Evolutionary conservation across 1,140 invertebrate species (phyloP).

Genomic region (Stenopsyche tienmushanensis): DNA sequence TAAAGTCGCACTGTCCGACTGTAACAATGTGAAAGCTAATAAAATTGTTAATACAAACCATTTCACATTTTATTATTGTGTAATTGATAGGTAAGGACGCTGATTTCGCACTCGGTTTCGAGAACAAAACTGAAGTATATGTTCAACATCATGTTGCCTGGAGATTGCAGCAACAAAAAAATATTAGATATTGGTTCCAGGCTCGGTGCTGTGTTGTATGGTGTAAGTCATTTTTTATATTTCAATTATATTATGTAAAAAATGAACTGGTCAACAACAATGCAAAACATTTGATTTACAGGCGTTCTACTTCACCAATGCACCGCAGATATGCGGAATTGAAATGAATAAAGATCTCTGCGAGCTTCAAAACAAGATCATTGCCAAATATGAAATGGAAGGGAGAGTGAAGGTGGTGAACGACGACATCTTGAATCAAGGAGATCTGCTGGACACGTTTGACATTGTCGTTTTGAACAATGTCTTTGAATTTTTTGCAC

Average conservation of each 20-base stretch:
- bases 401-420: slow-evolving; percentile 60
- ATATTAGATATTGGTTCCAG: slow-evolving; percentile 71
- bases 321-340: slow-evolving; percentile 63
- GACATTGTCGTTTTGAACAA: slow-evolving; percentile 66
- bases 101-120: slow-evolving; percentile 70
- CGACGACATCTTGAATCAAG: slow-evolving; percentile 58
- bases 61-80: slow-evolving; percentile 30
- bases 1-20: too few species aligned
- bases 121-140: slow-evolving; percentile 62
- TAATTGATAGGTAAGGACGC: slow-evolving; percentile 54
- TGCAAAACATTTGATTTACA: slow-evolving; percentile 47
- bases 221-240: slow-evolving; percentile 59
- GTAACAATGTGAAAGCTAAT: too few species aligned
- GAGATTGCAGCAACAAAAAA: slow-evolving; percentile 59
- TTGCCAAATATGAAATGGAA: slow-evolving; percentile 59
- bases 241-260: slow-evolving; percentile 8
- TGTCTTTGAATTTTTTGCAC: slow-evolving; percentile 66
- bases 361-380: slow-evolving; percentile 61
- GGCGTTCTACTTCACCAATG: slow-evolving; percentile 66
- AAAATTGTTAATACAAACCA: too few species aligned
- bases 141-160: slow-evolving; percentile 63
- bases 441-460: slow-evolving; percentile 57
- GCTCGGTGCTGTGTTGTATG: slow-evolving; percentile 69
- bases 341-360: slow-evolving; percentile 72
- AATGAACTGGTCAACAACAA: background rate